Percentiles rank a stretch among this genome's conserved stretches.
phyloP scores from a whole-genome alignment of 2,888 invertebrate species.

The Dryocosmus kuriphilus region DNA sequence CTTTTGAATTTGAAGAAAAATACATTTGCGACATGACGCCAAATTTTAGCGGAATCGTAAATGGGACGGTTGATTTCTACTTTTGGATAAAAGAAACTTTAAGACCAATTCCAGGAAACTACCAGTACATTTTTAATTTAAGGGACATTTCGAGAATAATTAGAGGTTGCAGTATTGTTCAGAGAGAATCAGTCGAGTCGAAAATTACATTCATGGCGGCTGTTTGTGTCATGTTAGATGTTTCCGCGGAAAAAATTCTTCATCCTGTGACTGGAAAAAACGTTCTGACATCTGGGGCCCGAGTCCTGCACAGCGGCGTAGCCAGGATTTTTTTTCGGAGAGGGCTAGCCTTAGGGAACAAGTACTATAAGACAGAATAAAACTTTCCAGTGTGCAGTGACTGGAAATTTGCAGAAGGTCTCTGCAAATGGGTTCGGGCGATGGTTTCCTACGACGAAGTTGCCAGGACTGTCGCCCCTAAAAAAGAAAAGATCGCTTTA shows the following conservation, averaged over 20 bases:
- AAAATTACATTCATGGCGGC: constrained; percentile 81
- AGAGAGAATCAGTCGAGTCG: constrained; percentile 81
- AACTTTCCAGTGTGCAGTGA: constrained; percentile 85
- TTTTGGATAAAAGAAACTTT: constrained; percentile 78
- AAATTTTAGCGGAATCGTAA: constrained; percentile 79
- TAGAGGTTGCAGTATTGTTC: constrained; percentile 81
- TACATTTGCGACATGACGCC: constrained; percentile 78
- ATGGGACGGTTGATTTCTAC: constrained; percentile 82
- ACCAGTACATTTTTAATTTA: constrained; percentile 83
- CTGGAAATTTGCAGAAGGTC: constrained; percentile 85
- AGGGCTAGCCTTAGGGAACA: too few relatives aligned
- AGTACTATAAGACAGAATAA: constrained; percentile 82
- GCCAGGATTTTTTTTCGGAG: too few relatives aligned
- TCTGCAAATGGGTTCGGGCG: constrained; percentile 87
- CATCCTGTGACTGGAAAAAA: constrained; percentile 78
- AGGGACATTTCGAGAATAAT: constrained; percentile 82
- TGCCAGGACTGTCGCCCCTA: constrained; percentile 85
- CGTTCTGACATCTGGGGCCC: constrained; percentile 85
- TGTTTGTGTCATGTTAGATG: constrained; percentile 81
- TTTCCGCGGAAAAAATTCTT: constrained; percentile 79
- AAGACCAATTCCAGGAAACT: constrained; percentile 81
- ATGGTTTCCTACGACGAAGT: constrained; percentile 87
- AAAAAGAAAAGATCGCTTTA: constrained; percentile 83
- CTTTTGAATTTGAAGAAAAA: constrained; percentile 80
- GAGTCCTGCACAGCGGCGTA: too few relatives aligned